Evolutionary conservation across 2,888 invertebrate genomes (phyloP), one percentile per base, ranked within the genome.

Genomic region (Parelbella ahira): DNA sequence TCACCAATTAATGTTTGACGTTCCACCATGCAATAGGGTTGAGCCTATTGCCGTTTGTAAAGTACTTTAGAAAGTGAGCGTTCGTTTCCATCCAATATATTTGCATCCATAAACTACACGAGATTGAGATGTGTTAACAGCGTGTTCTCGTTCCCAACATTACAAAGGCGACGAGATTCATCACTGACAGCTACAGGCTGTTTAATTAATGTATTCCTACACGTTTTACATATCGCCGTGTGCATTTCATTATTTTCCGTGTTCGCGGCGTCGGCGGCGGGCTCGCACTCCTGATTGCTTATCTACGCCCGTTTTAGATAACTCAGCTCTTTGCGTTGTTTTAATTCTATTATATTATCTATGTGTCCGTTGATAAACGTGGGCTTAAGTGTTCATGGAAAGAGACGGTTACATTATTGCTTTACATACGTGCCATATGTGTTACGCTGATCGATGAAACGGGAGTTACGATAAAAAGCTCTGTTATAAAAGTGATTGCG

Each of bases 221-320:
- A 28, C 12, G 33, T 42, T 34, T 34, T 42, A 34, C 33, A 28
- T 42, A 42, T 33, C 41, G 41, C 19, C 34, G 21, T 20, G 27
- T 34, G 13, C 20, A 28, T 42, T 42, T 42, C 27, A 42, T 42
- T 41, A 41, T 41, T 33, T 34, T 34, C 41, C 33, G 33, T 42
- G 33, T 20, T 27, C 41, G 3, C 15, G 13, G 28, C 34, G 41
- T 33, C 34, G 28, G 41, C 34, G 41, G 41, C 34, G 28, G 41
- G 34, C 41, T 27, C 34, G 27, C 27, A 27, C 34, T 42, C 34
- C 33, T 34, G 33, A 34, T 34, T 42, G 28, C 41, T 42, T 42
- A 42, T 42, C 41, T 27, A 20, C 23, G 34, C 34, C 34, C 42
- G 42, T 41, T 41, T 41, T 41, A 41, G 41, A 41, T 41, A 41